Percentiles rank a stretch among this genome's conserved stretches.
Evolutionary conservation across 2,113 vertebrate species (phyloP).

Genomic region (Mesoclemmys tuberculata): DNA sequence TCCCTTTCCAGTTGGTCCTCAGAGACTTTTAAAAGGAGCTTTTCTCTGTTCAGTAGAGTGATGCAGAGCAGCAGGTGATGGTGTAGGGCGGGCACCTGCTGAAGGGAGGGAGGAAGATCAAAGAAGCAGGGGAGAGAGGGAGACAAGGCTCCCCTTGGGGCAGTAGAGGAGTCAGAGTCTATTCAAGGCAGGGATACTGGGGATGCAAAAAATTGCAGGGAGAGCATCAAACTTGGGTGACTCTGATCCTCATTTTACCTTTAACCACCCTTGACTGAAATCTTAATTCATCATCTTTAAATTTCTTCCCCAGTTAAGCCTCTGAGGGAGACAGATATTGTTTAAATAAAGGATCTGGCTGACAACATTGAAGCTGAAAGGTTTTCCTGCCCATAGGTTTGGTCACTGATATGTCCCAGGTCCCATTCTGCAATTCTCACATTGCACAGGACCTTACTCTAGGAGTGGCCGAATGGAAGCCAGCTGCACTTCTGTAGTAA

Average conservation of each 20-base stretch:
- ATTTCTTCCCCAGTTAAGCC: not conserved
- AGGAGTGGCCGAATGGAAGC: not conserved
- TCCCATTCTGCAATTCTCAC: not conserved
- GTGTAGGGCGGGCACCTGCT: not conserved
- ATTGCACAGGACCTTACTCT: not conserved
- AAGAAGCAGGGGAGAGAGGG: not conserved
- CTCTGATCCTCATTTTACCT: not conserved
- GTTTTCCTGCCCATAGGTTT: not conserved
- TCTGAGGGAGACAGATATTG: not conserved
- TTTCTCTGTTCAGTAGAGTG: not conserved
- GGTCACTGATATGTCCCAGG: not conserved
- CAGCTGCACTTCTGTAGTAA: not conserved
- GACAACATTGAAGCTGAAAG: not conserved
- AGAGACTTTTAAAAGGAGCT: slow-evolving; percentile 23
- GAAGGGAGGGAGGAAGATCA: not conserved
- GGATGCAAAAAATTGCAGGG: not conserved
- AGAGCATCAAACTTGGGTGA: not conserved
- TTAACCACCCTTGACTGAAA: not conserved
- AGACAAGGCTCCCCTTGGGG: not conserved
- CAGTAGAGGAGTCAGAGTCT: accelerated
- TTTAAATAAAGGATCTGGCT: not conserved
- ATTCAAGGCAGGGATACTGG: not conserved
- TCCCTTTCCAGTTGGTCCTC: slow-evolving; percentile 40
- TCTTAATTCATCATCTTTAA: not conserved
- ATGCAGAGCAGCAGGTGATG: not conserved